Evolutionary conservation across 2,797 vertebrate genomes (phyloP), one percentile per base, ranked within the genome.

Genomic region (Falco peregrinus): DNA sequence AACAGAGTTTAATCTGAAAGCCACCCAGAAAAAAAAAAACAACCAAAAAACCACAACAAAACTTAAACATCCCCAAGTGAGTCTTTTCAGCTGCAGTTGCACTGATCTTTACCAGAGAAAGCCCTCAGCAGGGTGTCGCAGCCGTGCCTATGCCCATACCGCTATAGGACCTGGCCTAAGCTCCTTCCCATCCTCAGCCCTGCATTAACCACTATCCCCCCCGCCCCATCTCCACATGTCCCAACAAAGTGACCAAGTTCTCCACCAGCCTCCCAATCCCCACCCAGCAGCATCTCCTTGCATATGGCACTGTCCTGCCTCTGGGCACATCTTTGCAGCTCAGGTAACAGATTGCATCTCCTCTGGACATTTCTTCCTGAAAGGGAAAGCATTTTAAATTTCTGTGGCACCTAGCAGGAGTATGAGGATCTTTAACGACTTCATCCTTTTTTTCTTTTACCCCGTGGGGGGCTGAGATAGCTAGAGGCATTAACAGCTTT

Each of bases 161-260:
- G 0, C 13, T 54, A 1, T 7, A 60, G 59, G 57, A 16, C 22
- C 37, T 33, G 61, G 11, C 15, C 63, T 25, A 5, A 77, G 3
- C 11, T 16, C 16, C 6, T 28, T 7, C n/a, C 10, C 31, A 9
- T 11, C 57, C 37, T 28, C 29, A 65, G 31, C 57, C 31, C 53
- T 64, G 26, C n/a, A 12, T 2, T 59, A 20, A 16, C 2, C 3
- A 16, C 2, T 13, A 10, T 29, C 84, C 7, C 26, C 35, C 28
- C 3, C 0, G 0, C 35, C 28, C 3, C 0, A 0, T 7, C 6
- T 35, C 21, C 77, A n/a, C 0, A 0, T 3, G 2, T 28, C 28
- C 33, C 6, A 16, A 14, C 1, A 33, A 26, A 85, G 31, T 1
- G 16, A 2, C 25, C 63, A 35, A 5, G 8, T 16, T 12, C 82